Percentiles rank a stretch among this genome's conserved stretches.
Conservation (phyloP, 2,113 vertebrate genomes). For the Cyprinodon variegatus region DNA sequence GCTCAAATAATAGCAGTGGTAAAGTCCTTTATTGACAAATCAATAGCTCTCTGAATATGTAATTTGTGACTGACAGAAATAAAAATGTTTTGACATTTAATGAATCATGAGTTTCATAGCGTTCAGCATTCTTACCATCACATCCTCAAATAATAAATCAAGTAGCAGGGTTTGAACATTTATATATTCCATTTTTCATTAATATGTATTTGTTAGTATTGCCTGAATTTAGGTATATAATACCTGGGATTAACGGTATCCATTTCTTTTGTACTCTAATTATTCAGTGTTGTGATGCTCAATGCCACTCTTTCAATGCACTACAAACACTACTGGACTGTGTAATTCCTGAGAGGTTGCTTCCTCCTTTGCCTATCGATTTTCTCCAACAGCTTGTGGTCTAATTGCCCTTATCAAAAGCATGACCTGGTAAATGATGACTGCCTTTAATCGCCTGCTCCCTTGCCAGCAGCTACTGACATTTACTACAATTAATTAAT, state of each 20-base stretch:
- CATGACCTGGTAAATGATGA: constrained; percentile 73
- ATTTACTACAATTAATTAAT: constrained; percentile 79
- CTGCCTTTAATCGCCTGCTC: constrained; percentile 67
- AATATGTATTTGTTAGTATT: constrained; percentile 3
- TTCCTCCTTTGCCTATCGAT: constrained; percentile 61
- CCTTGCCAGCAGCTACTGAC: constrained; percentile 73
- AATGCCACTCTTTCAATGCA: background rate
- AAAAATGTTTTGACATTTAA: constrained; percentile 13
- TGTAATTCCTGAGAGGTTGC: constrained; percentile 28
- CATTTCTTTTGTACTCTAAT: constrained; percentile 2
- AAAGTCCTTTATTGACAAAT: constrained; percentile 35
- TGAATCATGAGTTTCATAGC: constrained; percentile 17
- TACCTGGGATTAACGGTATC: constrained; percentile 9
- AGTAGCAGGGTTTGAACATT: constrained; percentile 8
- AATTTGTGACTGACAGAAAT: constrained; percentile 19
- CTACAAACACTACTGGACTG: background rate
- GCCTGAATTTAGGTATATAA: background rate
- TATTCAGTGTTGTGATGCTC: constrained; percentile 8
- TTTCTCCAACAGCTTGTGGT: constrained; percentile 70
- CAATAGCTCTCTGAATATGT: constrained; percentile 22
- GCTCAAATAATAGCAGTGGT: background rate
- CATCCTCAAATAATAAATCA: constrained; percentile 17
- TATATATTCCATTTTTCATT: constrained; percentile 18
- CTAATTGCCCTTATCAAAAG: constrained; percentile 83
- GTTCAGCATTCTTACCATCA: constrained; percentile 18